Evolutionary conservation across 2,888 invertebrate genomes (phyloP).

Genomic region (Harpalus rufipes): DNA sequence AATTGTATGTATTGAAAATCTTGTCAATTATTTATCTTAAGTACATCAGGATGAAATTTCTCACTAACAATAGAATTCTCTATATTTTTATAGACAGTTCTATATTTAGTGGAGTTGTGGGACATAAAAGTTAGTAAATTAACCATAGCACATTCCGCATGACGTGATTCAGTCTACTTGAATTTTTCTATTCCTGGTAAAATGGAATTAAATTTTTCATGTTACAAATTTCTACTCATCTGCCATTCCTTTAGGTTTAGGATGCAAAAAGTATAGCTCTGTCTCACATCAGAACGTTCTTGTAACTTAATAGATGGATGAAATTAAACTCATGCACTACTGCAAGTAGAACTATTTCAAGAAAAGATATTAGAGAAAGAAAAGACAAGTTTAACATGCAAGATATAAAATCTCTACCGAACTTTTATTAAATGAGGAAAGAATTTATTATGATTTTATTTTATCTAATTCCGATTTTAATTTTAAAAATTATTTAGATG

Average conservation of each 20-base stretch:
- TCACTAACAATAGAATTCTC: not conserved
- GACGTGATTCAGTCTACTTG: conserved; percentile 36
- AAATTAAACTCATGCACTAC: conserved; percentile 11
- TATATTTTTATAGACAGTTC: not conserved
- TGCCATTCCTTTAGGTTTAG: conserved; percentile 36
- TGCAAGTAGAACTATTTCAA: not conserved
- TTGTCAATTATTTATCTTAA: conserved; percentile 33
- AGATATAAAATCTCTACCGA: not conserved
- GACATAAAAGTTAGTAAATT: conserved; percentile 3
- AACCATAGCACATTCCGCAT: conserved; percentile 49
- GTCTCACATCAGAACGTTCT: conserved; percentile 38
- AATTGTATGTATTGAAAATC: not conserved
- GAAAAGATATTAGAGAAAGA: not conserved
- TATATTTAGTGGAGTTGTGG: conserved; percentile 7
- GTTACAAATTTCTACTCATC: conserved; percentile 23
- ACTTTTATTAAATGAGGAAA: not conserved
- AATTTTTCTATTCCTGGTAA: conserved; percentile 37
- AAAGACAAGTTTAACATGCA: not conserved
- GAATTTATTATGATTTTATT: not conserved
- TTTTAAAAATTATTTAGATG: not conserved
- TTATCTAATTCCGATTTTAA: not conserved
- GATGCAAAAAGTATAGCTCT: conserved; percentile 21
- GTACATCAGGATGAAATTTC: not conserved
- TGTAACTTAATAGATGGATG: not conserved
- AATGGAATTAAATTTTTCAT: conserved; percentile 35